phyloP scores from a whole-genome alignment of 2,888 invertebrate species.

The Stenolophus ochropezus region DNA sequence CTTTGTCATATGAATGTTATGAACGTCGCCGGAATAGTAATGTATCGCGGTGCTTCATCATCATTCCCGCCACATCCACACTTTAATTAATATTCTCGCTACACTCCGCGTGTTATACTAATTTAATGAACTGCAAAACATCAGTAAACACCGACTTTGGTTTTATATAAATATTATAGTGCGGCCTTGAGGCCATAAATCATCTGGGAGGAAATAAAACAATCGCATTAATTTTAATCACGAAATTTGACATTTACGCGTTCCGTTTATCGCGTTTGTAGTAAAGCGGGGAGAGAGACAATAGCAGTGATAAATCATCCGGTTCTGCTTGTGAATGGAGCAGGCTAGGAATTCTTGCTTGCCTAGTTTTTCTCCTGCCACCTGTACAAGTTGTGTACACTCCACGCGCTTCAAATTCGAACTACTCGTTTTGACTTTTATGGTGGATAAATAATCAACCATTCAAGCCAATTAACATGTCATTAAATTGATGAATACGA shows the following conservation, averaged over 20 bases:
- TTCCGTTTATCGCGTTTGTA: slow-evolving; percentile 48
- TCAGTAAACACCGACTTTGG: not conserved
- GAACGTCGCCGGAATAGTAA: slow-evolving; percentile 46
- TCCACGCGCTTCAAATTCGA: too few relatives aligned
- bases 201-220: slow-evolving; percentile 13
- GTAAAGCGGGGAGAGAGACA: slow-evolving; percentile 18
- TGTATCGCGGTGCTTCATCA: slow-evolving; percentile 54
- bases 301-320: slow-evolving; percentile 33
- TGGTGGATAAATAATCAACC: too few relatives aligned
- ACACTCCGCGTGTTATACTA: slow-evolving; percentile 14
- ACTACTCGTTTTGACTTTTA: too few relatives aligned
- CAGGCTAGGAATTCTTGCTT: too few relatives aligned
- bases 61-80: slow-evolving; percentile 30
- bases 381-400: not conserved
- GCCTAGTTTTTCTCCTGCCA: too few relatives aligned
- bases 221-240: slow-evolving; percentile 50
- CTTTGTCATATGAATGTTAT: slow-evolving; percentile 46
- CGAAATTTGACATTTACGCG: slow-evolving; percentile 51
- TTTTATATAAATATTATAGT: not conserved
- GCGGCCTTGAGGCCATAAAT: slow-evolving; percentile 31
- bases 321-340: slow-evolving; percentile 20
- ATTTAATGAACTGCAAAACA: slow-evolving; percentile 48
- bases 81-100: slow-evolving; percentile 42
- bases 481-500: too few relatives aligned
- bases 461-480: too few relatives aligned